Evolutionary conservation across 2,888 invertebrate genomes (phyloP).

Genomic region (Mesorhabditis sp.): DNA sequence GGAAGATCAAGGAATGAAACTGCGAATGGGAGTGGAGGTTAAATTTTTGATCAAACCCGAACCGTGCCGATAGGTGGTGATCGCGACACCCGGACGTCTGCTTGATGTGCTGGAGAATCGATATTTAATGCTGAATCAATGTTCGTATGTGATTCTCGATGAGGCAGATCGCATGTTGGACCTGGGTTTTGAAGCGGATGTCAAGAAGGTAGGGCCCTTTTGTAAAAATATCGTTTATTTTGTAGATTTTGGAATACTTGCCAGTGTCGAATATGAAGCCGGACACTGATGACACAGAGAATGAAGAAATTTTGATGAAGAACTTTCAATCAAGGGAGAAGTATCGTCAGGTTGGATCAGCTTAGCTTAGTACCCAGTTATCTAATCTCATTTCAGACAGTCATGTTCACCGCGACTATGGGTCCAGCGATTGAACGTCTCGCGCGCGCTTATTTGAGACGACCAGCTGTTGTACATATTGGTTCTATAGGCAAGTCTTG

Average conservation of each 20-base stretch:
- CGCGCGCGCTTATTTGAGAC: constrained; percentile 90
- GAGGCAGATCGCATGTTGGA: constrained; percentile 98
- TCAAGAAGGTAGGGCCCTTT: constrained; percentile 75
- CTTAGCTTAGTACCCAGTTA: too few relatives aligned
- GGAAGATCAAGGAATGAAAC: constrained; percentile 81
- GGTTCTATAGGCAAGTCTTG: constrained; percentile 71
- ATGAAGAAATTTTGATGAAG: constrained; percentile 79
- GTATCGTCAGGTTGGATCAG: constrained; percentile 72
- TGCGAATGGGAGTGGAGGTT: constrained; percentile 85
- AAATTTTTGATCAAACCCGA: background rate
- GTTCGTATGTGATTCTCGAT: constrained; percentile 83
- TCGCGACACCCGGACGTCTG: constrained; percentile 96
- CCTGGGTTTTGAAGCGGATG: constrained; percentile 95
- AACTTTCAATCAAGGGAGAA: constrained; percentile 94
- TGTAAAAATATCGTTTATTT: constrained; percentile 17
- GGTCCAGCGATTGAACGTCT: constrained; percentile 92
- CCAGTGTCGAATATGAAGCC: constrained; percentile 96
- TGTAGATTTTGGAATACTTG: constrained; percentile 76
- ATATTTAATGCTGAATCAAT: constrained; percentile 89
- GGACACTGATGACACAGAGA: constrained; percentile 95
- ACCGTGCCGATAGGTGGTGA: constrained; percentile 73
- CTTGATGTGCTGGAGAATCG: constrained; percentile 96
- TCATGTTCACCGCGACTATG: constrained; percentile 99
- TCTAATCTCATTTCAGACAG: constrained; percentile 69
- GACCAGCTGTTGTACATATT: constrained; percentile 94